Percentiles rank a stretch among this genome's conserved stretches.
Conservation (phyloP, 2,888 invertebrate species). For the Melieria picta region DNA sequence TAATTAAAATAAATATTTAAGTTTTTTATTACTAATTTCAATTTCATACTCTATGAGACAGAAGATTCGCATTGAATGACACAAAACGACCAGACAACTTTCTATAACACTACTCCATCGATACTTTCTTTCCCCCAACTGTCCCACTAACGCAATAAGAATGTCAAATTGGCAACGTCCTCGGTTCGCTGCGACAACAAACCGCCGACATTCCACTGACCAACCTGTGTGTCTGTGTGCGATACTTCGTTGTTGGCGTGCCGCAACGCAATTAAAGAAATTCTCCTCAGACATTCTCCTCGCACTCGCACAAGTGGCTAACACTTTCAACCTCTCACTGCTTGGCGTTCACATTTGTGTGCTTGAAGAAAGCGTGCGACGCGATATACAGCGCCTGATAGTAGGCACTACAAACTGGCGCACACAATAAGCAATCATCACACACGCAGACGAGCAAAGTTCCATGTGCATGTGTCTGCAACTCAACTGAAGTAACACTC, state of each 20-base stretch:
- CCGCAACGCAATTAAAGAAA: background rate
- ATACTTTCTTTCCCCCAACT: too few relatives aligned
- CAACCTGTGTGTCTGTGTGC: too few relatives aligned
- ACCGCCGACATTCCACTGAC: too few relatives aligned
- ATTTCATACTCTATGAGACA: too few relatives aligned
- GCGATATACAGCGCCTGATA: background rate
- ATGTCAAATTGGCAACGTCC: too few relatives aligned
- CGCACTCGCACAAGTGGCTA: background rate
- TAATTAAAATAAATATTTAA: too few relatives aligned
- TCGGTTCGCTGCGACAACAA: too few relatives aligned
- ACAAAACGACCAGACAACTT: too few relatives aligned
- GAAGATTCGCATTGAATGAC: too few relatives aligned
- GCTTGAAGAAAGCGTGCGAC: background rate
- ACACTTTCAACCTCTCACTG: background rate
- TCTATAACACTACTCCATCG: too few relatives aligned
- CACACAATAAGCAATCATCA: background rate
- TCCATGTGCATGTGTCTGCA: background rate
- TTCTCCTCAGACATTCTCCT: background rate
- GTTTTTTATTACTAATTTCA: too few relatives aligned
- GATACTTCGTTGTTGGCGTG: background rate
- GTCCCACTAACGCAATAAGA: too few relatives aligned
- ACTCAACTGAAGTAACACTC: background rate
- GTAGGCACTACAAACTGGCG: background rate
- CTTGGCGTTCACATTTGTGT: background rate
- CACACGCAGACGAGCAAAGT: background rate